Base-by-base conservation (phyloP, 2,797 vertebrate genomes). In the Lutra lutra region DNA sequence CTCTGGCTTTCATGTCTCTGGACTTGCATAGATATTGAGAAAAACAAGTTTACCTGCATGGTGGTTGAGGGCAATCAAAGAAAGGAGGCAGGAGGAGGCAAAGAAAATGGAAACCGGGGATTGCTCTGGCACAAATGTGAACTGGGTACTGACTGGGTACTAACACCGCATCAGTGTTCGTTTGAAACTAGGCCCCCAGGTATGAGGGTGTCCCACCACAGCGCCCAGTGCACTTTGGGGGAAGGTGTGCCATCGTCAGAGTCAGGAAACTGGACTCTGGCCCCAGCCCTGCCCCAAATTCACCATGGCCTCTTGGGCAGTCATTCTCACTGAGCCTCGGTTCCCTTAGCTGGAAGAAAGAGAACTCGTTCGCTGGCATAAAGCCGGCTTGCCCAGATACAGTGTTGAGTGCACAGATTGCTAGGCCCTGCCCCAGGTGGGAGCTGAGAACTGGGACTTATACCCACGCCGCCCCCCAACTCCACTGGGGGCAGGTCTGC, bases 31-130 rank as follows among this genome's bases (percentile, higher is more conserved):
- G 46, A 94, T 91, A 84, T 21, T 96, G 64, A 97, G 96, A 96
- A 97, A 94, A 98, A 94, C 92, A 93, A 96, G 92, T 86, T 92
- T 88, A 86, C 84, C 68, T 89, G 92, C 94, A 20, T 85, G 91
- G 73, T 77, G 35, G 77, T 90, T 92, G 56, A 82, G 66, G 27
- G 18, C 86, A 46, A 66, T n/a, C 75, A 79, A 46, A 89, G 32
- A 83, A 86, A 83, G 11, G 72, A 86, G 75, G 43, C 12, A 2
- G 20, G 43, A 86, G 23, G 46, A 89, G 25, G 58, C 60, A 38
- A 90, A 75, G 72, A n/a, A 25, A 60, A 83, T 38, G 56, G 58
- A 68, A 95, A 40, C 40, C 0, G n/a, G 54, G 25, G 51, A 56
- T 35, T n/a, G 51, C 56, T 13, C 32, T 58, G 23, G 64, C 43